Evolutionary conservation across 2,113 vertebrate genomes (phyloP).

Genomic region (Micromys minutus): DNA sequence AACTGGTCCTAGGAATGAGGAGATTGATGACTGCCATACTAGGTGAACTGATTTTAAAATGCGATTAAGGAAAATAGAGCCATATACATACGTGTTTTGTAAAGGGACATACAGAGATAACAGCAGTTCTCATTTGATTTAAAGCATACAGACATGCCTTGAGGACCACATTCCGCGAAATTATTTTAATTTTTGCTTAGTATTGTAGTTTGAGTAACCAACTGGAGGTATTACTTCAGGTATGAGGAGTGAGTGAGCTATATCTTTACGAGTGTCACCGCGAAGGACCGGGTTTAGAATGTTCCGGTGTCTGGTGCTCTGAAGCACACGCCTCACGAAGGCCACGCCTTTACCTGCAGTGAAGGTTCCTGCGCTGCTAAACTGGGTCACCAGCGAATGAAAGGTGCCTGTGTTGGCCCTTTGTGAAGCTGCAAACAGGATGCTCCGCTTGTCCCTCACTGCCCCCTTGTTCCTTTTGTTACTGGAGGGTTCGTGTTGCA

Average conservation of each 20-base stretch:
- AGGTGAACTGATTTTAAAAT: neutral
- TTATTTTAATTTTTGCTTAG: neutral
- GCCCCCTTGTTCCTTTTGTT: conserved; percentile 64
- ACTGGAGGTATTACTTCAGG: neutral
- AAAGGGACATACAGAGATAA: neutral
- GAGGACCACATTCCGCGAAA: conserved; percentile 13
- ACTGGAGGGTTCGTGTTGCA: conserved; percentile 67
- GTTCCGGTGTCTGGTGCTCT: neutral
- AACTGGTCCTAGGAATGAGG: neutral
- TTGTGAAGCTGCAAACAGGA: conserved; percentile 54
- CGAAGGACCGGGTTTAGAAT: neutral
- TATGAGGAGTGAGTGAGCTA: neutral
- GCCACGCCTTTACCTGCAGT: neutral
- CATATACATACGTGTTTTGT: neutral
- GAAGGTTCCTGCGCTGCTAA: neutral
- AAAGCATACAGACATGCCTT: neutral
- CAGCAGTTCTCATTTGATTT: neutral
- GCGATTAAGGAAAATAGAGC: no score
- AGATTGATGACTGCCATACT: neutral
- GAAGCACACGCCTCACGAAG: neutral
- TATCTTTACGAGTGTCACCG: neutral
- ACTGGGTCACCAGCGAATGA: conserved; percentile 66
- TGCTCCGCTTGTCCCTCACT: conserved; percentile 34
- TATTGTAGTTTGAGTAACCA: neutral
- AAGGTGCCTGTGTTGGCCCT: conserved; percentile 41